These are phyloP conservation scores for Tolmerus cingulatus DNA, from an alignment of 2,888 invertebrate species.

Conservation along the genomic window DNA sequence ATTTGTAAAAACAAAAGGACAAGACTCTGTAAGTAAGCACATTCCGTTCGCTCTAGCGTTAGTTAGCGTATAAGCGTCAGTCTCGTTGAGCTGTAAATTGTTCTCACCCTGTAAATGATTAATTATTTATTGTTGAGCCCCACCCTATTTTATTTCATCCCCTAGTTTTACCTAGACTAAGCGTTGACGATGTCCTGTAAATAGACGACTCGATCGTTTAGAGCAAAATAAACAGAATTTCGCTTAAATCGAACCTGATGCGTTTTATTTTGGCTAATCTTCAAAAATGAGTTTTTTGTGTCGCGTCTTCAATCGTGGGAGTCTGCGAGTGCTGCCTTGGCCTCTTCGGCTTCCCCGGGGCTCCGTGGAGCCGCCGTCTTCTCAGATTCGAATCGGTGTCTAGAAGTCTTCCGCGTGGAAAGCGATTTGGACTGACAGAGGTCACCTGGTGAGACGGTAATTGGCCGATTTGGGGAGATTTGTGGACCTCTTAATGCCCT, in stretches of 20 bases:
- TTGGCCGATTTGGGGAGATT: neutral
- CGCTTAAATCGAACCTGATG: conserved; percentile 21
- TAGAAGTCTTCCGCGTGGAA: neutral
- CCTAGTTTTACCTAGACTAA: neutral
- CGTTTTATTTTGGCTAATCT: conserved; percentile 11
- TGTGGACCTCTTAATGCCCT: neutral
- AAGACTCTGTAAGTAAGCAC: conserved; percentile 28
- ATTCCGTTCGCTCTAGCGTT: conserved; percentile 5
- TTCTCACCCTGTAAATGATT: conserved; percentile 4
- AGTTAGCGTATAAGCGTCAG: neutral
- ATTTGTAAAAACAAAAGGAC: conserved; percentile 21
- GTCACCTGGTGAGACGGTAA: neutral
- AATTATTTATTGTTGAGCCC: conserved; percentile 32
- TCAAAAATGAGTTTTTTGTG: neutral
- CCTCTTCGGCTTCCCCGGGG: neutral
- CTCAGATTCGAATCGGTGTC: neutral
- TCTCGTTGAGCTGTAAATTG: neutral
- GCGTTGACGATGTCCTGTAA: conserved; percentile 6
- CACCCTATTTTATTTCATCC: neutral
- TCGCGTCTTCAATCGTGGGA: neutral
- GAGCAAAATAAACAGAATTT: conserved; percentile 17
- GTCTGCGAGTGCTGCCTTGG: neutral
- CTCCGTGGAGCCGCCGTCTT: neutral
- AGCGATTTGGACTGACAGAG: neutral
- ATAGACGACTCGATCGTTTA: conserved; percentile 1